Conservation (phyloP, 2,797 vertebrate species). For the Lycodopsis pacificus region DNA sequence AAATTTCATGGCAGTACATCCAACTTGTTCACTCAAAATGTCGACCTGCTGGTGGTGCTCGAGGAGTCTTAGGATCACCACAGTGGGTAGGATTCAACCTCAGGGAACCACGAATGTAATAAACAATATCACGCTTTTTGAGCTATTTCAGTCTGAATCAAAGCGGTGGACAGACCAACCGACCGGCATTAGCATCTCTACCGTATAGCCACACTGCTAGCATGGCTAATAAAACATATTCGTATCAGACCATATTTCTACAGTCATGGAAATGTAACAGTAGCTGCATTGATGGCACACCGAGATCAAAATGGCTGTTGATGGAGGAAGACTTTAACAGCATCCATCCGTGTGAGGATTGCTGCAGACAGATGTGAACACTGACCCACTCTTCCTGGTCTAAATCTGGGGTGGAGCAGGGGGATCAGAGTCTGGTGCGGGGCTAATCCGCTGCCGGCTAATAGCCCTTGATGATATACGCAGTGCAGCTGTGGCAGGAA, state of each 20-base stretch:
- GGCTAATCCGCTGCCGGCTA: conserved; percentile 78
- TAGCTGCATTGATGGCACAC: not conserved
- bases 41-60: not conserved
- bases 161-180: no score
- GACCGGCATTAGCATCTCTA: no score
- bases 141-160: no score
- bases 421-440: conserved; percentile 71
- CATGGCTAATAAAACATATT: not conserved
- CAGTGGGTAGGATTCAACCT: not conserved
- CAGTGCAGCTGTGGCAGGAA: conserved; percentile 80
- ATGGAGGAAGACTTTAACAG: conserved; percentile 35
- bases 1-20: not conserved
- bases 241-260: not conserved
- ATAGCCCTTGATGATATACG: conserved; percentile 81
- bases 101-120: not conserved
- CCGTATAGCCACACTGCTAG: not conserved
- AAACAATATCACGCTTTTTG: no score
- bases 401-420: conserved; percentile 61
- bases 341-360: conserved; percentile 40
- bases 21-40: not conserved
- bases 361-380: conserved; percentile 72
- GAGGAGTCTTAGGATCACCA: not conserved
- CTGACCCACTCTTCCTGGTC: conserved; percentile 66
- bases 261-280: not conserved
- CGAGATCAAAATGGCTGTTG: conserved; percentile 56